Conservation (phyloP, 2,888 invertebrate species). For the Timema podura region DNA sequence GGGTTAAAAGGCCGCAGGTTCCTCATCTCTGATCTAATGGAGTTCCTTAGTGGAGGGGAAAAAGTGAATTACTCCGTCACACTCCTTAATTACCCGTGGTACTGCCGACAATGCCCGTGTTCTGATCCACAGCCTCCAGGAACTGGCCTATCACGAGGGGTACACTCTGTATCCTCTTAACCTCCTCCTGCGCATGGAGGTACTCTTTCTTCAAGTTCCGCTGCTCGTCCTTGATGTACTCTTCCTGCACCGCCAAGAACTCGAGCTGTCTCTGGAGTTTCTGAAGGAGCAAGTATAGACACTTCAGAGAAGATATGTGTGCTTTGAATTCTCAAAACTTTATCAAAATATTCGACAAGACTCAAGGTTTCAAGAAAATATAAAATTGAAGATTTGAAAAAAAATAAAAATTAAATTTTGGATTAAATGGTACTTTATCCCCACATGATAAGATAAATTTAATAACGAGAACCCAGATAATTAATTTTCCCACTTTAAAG, state of each 20-base stretch:
- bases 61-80: too few species aligned
- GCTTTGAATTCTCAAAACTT: constrained; percentile 5
- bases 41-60: too few species aligned
- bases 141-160: constrained; percentile 99
- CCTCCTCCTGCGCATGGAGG: constrained; percentile 96
- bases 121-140: constrained; percentile 98
- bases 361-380: not conserved
- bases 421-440: too few species aligned
- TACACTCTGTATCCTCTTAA: constrained; percentile 97
- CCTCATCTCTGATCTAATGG: too few species aligned
- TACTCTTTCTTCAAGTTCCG: constrained; percentile 98
- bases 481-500: too few species aligned
- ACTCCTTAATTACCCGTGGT: constrained; percentile 62
- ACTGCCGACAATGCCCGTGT: constrained; percentile 98
- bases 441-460: not conserved
- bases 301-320: not conserved
- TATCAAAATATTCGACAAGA: not conserved
- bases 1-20: too few species aligned
- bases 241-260: constrained; percentile 97
- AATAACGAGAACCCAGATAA: not conserved
- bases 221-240: constrained; percentile 99
- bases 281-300: constrained; percentile 54
- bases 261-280: constrained; percentile 95
- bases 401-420: constrained; percentile 2
- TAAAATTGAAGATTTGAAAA: not conserved